Percentiles rank a stretch among this genome's conserved stretches.
Evolutionary conservation across 2,113 vertebrate genomes (phyloP).

Genomic region (Cairina moschata): DNA sequence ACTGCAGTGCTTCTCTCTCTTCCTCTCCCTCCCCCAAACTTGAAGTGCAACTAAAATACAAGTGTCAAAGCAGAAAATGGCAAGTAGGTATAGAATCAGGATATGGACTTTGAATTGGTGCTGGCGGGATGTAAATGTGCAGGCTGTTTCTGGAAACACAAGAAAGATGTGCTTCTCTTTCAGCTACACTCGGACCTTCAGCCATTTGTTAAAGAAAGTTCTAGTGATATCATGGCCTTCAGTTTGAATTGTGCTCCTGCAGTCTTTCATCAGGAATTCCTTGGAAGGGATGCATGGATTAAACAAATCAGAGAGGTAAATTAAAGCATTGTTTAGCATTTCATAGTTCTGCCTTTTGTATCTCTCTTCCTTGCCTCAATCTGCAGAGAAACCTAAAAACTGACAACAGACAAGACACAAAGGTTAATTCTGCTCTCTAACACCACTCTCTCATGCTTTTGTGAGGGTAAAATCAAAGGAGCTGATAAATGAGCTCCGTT

Average conservation of each 20-base stretch:
- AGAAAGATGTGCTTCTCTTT: conserved; percentile 36
- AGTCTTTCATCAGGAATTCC: conserved; percentile 89
- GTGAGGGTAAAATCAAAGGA: neutral
- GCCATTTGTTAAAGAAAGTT: conserved; percentile 87
- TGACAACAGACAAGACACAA: neutral
- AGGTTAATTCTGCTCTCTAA: neutral
- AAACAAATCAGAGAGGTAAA: conserved; percentile 90
- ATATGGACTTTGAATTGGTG: neutral
- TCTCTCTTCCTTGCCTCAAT: neutral
- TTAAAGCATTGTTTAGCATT: neutral
- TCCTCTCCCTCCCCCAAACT: neutral
- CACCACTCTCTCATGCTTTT: neutral
- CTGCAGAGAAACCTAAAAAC: neutral
- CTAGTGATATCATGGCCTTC: conserved; percentile 79
- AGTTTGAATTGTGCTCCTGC: conserved; percentile 90
- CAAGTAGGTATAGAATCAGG: neutral
- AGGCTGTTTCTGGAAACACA: neutral
- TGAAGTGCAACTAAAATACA: neutral
- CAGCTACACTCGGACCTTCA: conserved; percentile 95
- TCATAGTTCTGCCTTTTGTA: neutral
- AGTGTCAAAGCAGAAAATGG: neutral
- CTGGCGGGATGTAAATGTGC: neutral
- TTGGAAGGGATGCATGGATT: conserved; percentile 88
- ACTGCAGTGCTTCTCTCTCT: neutral
- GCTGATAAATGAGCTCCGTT: neutral